Percentiles rank a stretch among this genome's conserved stretches.
These are phyloP conservation scores for Sparus aurata DNA, from an alignment of 2,797 vertebrate genomes.

Conservation along the genomic window DNA sequence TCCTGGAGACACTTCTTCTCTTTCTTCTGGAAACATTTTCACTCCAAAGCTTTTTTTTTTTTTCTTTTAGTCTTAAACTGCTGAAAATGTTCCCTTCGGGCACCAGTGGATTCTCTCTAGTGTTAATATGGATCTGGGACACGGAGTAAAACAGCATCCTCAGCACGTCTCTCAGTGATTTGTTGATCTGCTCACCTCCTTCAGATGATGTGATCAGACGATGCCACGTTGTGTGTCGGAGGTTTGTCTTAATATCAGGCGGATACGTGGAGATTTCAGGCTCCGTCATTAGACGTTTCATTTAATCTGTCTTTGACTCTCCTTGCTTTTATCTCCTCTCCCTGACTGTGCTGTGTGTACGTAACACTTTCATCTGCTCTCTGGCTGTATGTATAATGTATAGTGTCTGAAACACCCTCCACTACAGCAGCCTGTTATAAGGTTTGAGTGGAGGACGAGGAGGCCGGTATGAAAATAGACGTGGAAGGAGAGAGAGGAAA, in stretches of 20 bases:
- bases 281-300: conserved; percentile 10
- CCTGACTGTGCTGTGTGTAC: conserved; percentile 9
- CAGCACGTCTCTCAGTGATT: not conserved
- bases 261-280: conserved; percentile 13
- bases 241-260: conserved; percentile 9
- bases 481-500: conserved; percentile 4
- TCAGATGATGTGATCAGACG: not conserved
- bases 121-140: too few species aligned
- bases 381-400: conserved; percentile 53
- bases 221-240: not conserved
- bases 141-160: not conserved
- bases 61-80: too few species aligned
- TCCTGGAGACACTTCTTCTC: too few species aligned
- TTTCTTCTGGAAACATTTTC: too few species aligned
- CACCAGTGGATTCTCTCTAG: too few species aligned
- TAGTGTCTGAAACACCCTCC: conserved; percentile 25
- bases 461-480: conserved; percentile 36
- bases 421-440: conserved; percentile 13
- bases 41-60: too few species aligned
- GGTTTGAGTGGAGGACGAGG: conserved; percentile 3
- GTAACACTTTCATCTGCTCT: conserved; percentile 51
- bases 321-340: conserved; percentile 45
- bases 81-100: too few species aligned
- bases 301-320: conserved; percentile 11
- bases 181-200: not conserved